Percentiles rank a stretch among this genome's conserved stretches.
These are phyloP conservation scores for Molorchus minor DNA, from an alignment of 2,888 invertebrate species.

Conservation along the genomic window DNA sequence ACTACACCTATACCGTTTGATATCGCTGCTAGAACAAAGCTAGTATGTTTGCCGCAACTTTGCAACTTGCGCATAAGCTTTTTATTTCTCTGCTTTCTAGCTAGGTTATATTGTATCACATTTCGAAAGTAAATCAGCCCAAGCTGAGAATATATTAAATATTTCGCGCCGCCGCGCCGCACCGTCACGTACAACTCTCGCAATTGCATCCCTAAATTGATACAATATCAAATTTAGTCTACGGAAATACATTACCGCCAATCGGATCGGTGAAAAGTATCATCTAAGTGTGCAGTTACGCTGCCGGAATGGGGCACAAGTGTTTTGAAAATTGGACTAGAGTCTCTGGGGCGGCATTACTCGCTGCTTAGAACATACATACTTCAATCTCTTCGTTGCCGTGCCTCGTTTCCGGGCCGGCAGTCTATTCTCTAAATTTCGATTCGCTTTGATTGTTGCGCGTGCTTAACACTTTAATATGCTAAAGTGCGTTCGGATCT, in stretches of 20 bases:
- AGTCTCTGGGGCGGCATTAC: constrained; percentile 45
- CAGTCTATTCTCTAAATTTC: constrained; percentile 20
- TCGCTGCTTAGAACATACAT: constrained; percentile 43
- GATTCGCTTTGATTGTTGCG: constrained; percentile 34
- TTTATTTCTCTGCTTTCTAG: too few species aligned
- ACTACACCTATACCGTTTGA: too few species aligned
- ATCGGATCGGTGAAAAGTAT: constrained; percentile 24
- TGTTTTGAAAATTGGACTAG: constrained; percentile 44
- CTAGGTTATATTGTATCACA: too few species aligned
- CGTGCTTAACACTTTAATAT: constrained; percentile 41
- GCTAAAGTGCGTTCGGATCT: constrained; percentile 35
- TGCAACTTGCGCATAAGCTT: too few species aligned
- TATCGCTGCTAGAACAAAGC: too few species aligned
- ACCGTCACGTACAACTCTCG: neutral
- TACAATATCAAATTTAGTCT: constrained; percentile 11
- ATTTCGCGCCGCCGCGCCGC: neutral
- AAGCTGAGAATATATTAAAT: neutral
- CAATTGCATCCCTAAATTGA: constrained; percentile 3
- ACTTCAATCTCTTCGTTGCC: constrained; percentile 33
- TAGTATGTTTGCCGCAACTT: too few species aligned
- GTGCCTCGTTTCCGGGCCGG: constrained; percentile 21
- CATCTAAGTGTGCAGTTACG: constrained; percentile 38
- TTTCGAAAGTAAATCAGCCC: too few species aligned
- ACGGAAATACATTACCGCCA: constrained; percentile 17
- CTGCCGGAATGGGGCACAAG: constrained; percentile 37